Evolutionary conservation across 2,888 invertebrate genomes (phyloP).

Genomic region (Rhamnusium bicolor): DNA sequence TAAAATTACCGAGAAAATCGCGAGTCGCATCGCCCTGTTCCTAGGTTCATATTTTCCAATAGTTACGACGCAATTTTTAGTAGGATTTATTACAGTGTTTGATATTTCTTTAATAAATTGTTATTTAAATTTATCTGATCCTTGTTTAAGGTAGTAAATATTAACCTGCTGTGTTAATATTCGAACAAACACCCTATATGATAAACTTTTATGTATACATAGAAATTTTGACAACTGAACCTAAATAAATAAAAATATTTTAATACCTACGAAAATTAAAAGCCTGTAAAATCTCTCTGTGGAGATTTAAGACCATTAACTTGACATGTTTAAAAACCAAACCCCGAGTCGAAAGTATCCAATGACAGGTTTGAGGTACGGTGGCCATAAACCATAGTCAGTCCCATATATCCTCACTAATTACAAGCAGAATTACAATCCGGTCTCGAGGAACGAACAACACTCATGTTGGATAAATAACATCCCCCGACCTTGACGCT

Average conservation of each 20-base stretch:
- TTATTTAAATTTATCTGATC: neutral
- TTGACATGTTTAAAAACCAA: conserved; percentile 42
- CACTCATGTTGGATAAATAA: conserved; percentile 54
- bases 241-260: conserved; percentile 26
- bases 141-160: neutral
- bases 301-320: conserved; percentile 35
- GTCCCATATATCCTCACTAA: conserved; percentile 64
- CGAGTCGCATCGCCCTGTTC: too few relatives aligned
- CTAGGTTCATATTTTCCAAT: too few relatives aligned
- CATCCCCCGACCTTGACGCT: conserved; percentile 68
- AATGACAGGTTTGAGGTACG: conserved; percentile 57
- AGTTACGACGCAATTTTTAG: too few relatives aligned
- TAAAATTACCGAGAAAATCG: too few relatives aligned
- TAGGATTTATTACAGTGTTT: too few relatives aligned
- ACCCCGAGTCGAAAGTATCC: conserved; percentile 51
- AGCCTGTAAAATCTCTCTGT: conserved; percentile 6
- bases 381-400: conserved; percentile 59
- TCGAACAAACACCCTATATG: neutral
- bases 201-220: neutral
- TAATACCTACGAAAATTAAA: conserved; percentile 9
- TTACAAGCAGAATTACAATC: conserved; percentile 64
- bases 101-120: too few relatives aligned
- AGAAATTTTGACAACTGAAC: conserved; percentile 1
- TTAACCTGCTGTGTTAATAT: neutral
- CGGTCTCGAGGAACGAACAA: conserved; percentile 40